Evolutionary conservation across 2,113 vertebrate genomes (phyloP).

Genomic region (Amia ocellicauda): DNA sequence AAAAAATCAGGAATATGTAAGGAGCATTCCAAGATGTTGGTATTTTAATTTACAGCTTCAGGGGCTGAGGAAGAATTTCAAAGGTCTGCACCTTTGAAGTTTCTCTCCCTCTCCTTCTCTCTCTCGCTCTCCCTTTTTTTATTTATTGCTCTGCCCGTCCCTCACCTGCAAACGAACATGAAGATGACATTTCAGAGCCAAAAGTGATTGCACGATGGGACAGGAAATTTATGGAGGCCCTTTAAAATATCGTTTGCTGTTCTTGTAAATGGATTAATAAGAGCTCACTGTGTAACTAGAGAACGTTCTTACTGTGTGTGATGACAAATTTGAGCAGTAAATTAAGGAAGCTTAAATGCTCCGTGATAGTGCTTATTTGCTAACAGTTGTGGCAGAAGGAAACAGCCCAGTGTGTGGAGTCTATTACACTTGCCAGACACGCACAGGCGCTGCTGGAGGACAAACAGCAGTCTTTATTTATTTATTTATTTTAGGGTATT

Average conservation of each 20-base stretch:
- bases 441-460: too few relatives aligned
- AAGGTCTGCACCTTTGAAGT: conserved; percentile 45
- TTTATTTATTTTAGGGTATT: too few relatives aligned
- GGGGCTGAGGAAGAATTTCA: conserved; percentile 45
- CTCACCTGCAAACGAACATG: conserved; percentile 55
- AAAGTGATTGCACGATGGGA: too few relatives aligned
- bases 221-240: too few relatives aligned
- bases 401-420: conserved; percentile 13
- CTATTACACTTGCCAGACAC: too few relatives aligned
- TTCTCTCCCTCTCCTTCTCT: conserved; percentile 17
- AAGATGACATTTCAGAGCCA: conserved; percentile 50
- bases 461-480: too few relatives aligned
- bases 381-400: neutral
- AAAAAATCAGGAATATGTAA: conserved; percentile 43
- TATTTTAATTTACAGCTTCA: conserved; percentile 59
- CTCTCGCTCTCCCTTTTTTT: conserved; percentile 28
- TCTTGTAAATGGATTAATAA: conserved; percentile 40
- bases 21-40: conserved; percentile 54
- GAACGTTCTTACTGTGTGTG: conserved; percentile 49
- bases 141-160: conserved; percentile 49
- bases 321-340: conserved; percentile 60
- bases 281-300: too few relatives aligned
- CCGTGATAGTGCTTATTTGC: conserved; percentile 52
- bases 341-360: conserved; percentile 54
- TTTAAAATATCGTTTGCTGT: conserved; percentile 37